Conservation (phyloP, 2,113 vertebrate species). For the Platichthys stellatus region DNA sequence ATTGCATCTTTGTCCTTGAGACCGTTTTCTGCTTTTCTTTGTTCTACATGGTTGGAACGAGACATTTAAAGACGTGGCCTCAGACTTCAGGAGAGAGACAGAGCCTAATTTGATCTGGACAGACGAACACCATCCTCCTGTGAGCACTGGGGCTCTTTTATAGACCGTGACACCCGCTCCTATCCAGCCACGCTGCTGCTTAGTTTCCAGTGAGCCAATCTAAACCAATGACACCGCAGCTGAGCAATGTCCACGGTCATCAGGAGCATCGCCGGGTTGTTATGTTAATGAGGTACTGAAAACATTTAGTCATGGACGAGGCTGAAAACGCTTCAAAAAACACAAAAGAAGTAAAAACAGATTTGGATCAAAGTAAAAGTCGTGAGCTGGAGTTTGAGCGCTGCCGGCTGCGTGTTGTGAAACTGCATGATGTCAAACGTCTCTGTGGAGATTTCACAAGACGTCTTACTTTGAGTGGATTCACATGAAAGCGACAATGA, state of each 20-base stretch:
- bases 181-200: not conserved
- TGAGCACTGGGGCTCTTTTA: not conserved
- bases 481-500: not conserved
- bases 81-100: no score
- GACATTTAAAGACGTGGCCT: no score
- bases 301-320: not conserved
- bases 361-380: conserved; percentile 12
- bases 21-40: no score
- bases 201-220: not conserved
- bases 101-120: not conserved
- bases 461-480: not conserved
- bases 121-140: not conserved
- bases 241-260: not conserved
- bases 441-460: conserved; percentile 12
- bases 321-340: not conserved
- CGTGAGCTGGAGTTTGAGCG: not conserved
- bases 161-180: not conserved
- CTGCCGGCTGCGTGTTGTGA: conserved; percentile 15
- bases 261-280: not conserved
- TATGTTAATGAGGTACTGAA: conserved; percentile 18
- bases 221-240: conserved; percentile 1
- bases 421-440: conserved; percentile 29
- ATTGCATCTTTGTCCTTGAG: no score
- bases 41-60: no score
- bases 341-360: conserved; percentile 24